These are phyloP conservation scores for Ranitomeya variabilis DNA, from an alignment of 2,113 vertebrate genomes.

Conservation along the genomic window DNA sequence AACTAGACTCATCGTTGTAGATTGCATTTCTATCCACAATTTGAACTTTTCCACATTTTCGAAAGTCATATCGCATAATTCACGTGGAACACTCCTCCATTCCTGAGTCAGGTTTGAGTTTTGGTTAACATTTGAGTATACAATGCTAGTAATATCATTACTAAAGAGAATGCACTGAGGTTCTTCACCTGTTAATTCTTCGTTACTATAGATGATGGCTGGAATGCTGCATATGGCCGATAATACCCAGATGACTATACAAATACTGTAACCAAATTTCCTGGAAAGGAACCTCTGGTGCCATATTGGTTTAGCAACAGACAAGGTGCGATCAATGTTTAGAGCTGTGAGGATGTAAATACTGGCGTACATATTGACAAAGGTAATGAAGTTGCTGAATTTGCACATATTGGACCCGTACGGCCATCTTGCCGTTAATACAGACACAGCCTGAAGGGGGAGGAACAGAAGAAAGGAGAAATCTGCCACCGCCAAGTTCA, in stretches of 20 bases:
- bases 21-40: not conserved
- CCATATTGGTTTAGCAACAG: slow-evolving; percentile 37
- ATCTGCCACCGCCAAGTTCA: slow-evolving; percentile 20
- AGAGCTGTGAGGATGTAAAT: slow-evolving; percentile 14
- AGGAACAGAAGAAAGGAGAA: slow-evolving; percentile 1
- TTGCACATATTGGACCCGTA: slow-evolving; percentile 11
- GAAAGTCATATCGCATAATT: not conserved
- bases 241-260: not conserved
- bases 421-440: not conserved
- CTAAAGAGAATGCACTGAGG: not conserved
- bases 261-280: not conserved
- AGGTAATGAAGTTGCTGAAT: not conserved
- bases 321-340: slow-evolving; percentile 24
- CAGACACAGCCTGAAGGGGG: not conserved
- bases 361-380: not conserved
- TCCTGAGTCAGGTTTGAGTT: not conserved
- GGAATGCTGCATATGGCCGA: not conserved
- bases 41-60: not conserved
- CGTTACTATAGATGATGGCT: not conserved
- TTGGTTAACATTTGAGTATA: not conserved
- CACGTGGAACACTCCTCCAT: not conserved
- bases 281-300: slow-evolving; percentile 20
- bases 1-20: not conserved
- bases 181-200: no score
- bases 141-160: not conserved